Evolutionary conservation across 2,888 invertebrate species (phyloP).

Genomic region (Drosophila mettleri): DNA sequence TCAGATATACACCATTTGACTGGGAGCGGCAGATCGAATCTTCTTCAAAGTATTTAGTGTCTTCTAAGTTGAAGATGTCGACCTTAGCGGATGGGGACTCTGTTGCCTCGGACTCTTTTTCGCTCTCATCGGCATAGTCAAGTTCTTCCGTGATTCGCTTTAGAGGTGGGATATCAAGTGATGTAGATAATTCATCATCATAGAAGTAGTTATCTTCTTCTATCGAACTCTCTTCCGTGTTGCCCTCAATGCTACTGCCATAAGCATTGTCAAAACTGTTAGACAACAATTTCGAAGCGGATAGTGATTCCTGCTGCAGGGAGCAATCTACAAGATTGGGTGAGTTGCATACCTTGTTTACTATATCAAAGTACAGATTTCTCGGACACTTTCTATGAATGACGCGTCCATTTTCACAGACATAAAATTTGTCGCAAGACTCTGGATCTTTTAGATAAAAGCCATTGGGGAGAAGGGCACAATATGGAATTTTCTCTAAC

Average conservation of each 20-base stretch:
- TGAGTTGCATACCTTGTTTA: slow-evolving; percentile 5
- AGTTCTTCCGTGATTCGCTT: neutral
- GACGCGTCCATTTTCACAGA: slow-evolving; percentile 9
- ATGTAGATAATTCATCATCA: neutral
- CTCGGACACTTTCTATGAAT: slow-evolving; percentile 6
- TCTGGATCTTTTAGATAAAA: slow-evolving; percentile 1
- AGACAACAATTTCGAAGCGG: neutral
- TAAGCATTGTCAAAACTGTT: neutral
- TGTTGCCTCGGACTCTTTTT: neutral
- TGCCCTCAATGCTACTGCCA: neutral
- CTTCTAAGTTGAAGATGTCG: neutral
- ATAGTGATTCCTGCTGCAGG: neutral
- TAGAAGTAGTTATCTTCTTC: neutral
- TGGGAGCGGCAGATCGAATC: slow-evolving; percentile 17
- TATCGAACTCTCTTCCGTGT: neutral
- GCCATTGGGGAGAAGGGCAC: slow-evolving; percentile 7
- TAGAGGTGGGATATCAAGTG: neutral
- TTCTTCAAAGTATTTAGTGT: neutral
- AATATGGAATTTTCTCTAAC: neutral
- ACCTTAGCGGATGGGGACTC: neutral
- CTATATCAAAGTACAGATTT: slow-evolving; percentile 10
- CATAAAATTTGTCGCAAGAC: slow-evolving; percentile 11
- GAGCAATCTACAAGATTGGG: slow-evolving; percentile 11
- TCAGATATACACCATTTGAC: slow-evolving; percentile 41
- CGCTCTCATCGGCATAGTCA: neutral